Evolutionary conservation across 2,888 invertebrate genomes (phyloP).

Genomic region (Eupsilia transversa): DNA sequence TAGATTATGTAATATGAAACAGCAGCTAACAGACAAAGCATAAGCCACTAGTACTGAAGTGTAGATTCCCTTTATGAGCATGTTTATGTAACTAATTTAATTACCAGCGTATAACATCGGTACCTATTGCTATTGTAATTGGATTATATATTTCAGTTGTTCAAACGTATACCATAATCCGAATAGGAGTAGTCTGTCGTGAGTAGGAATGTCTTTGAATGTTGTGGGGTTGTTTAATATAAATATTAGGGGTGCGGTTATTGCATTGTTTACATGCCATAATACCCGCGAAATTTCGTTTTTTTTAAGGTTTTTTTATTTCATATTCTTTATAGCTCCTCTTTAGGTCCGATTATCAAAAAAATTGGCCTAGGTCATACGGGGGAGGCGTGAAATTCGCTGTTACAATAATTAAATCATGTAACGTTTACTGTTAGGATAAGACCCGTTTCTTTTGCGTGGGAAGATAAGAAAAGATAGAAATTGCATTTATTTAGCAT

Average conservation of each 20-base stretch:
- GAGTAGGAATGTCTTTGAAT: conserved; percentile 6
- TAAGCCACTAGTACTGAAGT: conserved; percentile 17
- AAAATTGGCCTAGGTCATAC: too few species aligned
- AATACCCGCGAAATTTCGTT: too few species aligned
- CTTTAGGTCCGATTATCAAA: too few species aligned
- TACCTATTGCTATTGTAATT: conserved; percentile 48
- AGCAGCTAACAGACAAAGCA: neutral
- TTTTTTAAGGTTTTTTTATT: too few species aligned
- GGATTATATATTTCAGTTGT: conserved; percentile 54
- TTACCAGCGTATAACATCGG: conserved; percentile 46
- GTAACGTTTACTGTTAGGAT: too few species aligned
- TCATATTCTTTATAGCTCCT: too few species aligned
- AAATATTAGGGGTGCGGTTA: conserved; percentile 28
- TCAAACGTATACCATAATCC: conserved; percentile 41
- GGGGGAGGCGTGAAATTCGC: too few species aligned
- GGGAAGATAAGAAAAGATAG: too few species aligned
- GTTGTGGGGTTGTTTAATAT: conserved; percentile 28
- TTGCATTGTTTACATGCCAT: conserved; percentile 29
- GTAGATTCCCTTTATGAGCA: conserved; percentile 25
- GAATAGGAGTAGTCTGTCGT: conserved; percentile 17
- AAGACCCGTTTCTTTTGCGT: too few species aligned
- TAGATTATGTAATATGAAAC: conserved; percentile 35
- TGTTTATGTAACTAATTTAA: conserved; percentile 54
- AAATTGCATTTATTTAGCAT: too few species aligned
- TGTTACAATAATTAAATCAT: too few species aligned